Evolutionary conservation across 1,140 invertebrate genomes (phyloP).

Genomic region (Drosophila watanabei): DNA sequence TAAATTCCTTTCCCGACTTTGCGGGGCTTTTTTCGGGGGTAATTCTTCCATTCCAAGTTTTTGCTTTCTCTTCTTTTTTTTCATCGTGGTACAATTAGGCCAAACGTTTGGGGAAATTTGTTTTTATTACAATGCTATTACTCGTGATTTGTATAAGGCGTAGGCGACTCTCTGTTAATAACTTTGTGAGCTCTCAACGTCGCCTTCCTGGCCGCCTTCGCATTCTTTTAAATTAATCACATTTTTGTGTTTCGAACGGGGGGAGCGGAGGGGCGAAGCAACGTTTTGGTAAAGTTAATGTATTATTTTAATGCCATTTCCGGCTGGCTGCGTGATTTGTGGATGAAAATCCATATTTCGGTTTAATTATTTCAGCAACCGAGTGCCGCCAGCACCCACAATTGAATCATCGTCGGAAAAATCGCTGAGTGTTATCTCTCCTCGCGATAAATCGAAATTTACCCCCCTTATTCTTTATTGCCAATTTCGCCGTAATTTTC

Average conservation of each 20-base stretch:
- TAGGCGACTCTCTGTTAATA: conserved; percentile 36
- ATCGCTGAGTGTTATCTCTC: conserved; percentile 12
- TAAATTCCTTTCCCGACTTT: conserved; percentile 21
- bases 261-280: conserved; percentile 43
- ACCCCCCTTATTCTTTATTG: conserved; percentile 1
- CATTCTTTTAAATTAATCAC: conserved; percentile 73
- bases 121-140: conserved; percentile 78
- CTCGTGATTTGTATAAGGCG: conserved; percentile 53
- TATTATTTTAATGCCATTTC: conserved; percentile 79
- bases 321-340: conserved; percentile 73
- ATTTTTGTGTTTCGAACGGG: conserved; percentile 27
- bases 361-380: conserved; percentile 24
- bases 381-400: background rate
- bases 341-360: conserved; percentile 39
- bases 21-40: conserved; percentile 1
- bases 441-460: conserved; percentile 13
- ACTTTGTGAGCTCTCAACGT: conserved; percentile 17
- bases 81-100: conserved; percentile 65
- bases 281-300: conserved; percentile 76
- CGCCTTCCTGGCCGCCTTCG: background rate
- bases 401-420: conserved; percentile 14
- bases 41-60: conserved; percentile 16
- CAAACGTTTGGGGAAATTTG: conserved; percentile 77
- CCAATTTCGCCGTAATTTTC: conserved; percentile 32
- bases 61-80: background rate